Conservation (phyloP, 2,113 vertebrate species). For the Siphamia tubifer region DNA sequence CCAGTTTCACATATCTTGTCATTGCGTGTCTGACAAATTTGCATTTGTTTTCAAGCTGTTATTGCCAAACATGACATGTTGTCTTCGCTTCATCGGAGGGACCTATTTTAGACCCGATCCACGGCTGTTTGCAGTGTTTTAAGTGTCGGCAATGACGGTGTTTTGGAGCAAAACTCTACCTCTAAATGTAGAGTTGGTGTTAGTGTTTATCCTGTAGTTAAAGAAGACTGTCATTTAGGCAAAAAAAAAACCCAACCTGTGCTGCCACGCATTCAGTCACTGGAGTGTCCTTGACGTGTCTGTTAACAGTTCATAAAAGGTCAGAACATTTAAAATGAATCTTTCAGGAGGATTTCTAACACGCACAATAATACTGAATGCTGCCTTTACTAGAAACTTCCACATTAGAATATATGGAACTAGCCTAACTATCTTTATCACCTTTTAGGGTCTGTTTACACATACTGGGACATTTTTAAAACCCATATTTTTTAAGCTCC, state of each 20-base stretch:
- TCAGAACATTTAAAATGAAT: neutral
- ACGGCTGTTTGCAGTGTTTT: neutral
- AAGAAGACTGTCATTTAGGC: neutral
- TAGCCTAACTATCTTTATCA: no score
- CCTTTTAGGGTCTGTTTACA: no score
- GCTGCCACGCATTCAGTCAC: neutral
- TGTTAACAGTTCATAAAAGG: neutral
- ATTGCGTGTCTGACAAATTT: neutral
- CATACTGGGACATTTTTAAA: no score
- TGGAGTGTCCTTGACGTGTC: neutral
- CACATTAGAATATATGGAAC: no score
- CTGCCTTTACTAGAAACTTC: no score
- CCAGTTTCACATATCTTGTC: neutral
- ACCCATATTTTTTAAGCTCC: no score
- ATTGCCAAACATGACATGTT: constrained; percentile 1
- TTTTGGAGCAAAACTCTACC: constrained; percentile 2
- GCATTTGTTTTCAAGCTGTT: no score
- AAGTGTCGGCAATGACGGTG: constrained; percentile 4
- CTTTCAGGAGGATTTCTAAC: neutral
- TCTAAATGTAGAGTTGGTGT: constrained; percentile 6
- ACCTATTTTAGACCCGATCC: neutral
- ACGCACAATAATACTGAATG: neutral
- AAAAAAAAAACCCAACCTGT: no score
- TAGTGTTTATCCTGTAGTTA: constrained; percentile 3
- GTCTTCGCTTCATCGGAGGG: neutral